phyloP scores from a whole-genome alignment of 2,888 invertebrate species.

The Rhingia rostrata region DNA sequence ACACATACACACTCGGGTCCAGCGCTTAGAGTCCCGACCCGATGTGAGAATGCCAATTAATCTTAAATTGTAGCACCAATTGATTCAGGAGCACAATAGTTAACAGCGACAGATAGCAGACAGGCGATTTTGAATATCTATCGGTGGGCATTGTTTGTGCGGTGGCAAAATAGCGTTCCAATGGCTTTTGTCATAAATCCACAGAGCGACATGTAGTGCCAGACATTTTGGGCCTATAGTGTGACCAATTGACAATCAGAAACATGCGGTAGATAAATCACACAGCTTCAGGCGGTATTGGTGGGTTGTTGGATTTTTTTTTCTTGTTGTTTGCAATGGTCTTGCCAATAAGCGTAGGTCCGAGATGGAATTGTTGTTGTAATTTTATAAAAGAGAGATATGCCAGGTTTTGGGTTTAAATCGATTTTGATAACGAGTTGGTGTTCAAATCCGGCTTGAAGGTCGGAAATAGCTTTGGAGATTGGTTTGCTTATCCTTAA shows the following conservation, averaged over 20 bases:
- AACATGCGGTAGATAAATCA: not conserved
- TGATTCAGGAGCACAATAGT: conserved; percentile 53
- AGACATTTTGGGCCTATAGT: conserved; percentile 13
- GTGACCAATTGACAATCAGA: conserved; percentile 17
- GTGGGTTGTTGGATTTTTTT: not conserved
- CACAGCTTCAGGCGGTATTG: not conserved
- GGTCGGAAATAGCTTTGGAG: too few relatives aligned
- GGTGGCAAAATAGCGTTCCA: not conserved
- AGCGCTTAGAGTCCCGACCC: not conserved
- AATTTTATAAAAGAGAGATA: too few relatives aligned
- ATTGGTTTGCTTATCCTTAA: too few relatives aligned
- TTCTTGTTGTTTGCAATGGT: too few relatives aligned
- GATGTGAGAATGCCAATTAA: conserved; percentile 57
- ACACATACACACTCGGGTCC: not conserved
- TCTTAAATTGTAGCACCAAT: conserved; percentile 62
- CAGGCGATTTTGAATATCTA: conserved; percentile 39
- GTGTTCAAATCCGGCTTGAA: too few relatives aligned
- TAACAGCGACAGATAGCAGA: conserved; percentile 37
- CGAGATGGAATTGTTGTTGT: too few relatives aligned
- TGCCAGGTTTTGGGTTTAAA: too few relatives aligned
- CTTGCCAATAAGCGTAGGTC: too few relatives aligned
- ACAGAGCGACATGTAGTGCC: conserved; percentile 10
- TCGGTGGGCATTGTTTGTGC: conserved; percentile 19
- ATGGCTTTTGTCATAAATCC: conserved; percentile 17
- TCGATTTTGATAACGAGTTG: too few relatives aligned